Evolutionary conservation across 1,140 invertebrate species (phyloP).

Genomic region (Bombus cullumanus): DNA sequence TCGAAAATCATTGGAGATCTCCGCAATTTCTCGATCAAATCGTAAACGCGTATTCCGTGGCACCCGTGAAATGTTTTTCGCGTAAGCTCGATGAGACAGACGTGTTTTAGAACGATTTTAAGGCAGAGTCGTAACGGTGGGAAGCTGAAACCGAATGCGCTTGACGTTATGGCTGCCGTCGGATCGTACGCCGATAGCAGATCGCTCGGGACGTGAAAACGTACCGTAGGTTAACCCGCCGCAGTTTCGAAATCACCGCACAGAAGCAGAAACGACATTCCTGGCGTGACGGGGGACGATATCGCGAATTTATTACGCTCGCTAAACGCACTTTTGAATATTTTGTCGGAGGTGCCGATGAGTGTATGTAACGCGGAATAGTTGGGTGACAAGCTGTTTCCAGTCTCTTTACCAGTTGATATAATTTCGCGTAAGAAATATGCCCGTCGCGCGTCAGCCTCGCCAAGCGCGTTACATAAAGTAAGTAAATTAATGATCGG

Average conservation of each 20-base stretch:
- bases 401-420: conserved; percentile 46
- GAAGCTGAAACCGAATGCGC: background rate
- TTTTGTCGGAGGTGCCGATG: conserved; percentile 7
- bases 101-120: background rate
- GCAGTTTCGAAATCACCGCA: background rate
- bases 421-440: conserved; percentile 47
- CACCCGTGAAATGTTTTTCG: rapidly evolving
- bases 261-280: background rate
- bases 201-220: background rate
- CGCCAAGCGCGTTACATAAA: conserved; percentile 47
- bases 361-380: conserved; percentile 23
- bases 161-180: conserved; percentile 72
- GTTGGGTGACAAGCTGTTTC: conserved; percentile 35
- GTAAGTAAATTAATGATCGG: conserved; percentile 52
- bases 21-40: rapidly evolving
- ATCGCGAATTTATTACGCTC: conserved; percentile 14
- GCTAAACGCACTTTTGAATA: conserved; percentile 32
- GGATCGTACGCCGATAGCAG: conserved; percentile 56
- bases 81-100: too few species aligned
- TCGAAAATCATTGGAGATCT: background rate
- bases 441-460: conserved; percentile 25
- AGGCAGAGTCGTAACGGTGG: rapidly evolving
- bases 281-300: background rate
- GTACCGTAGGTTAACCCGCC: background rate
- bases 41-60: rapidly evolving